Conservation (phyloP, 2,113 vertebrate genomes). For the Oryzias celebensis region DNA sequence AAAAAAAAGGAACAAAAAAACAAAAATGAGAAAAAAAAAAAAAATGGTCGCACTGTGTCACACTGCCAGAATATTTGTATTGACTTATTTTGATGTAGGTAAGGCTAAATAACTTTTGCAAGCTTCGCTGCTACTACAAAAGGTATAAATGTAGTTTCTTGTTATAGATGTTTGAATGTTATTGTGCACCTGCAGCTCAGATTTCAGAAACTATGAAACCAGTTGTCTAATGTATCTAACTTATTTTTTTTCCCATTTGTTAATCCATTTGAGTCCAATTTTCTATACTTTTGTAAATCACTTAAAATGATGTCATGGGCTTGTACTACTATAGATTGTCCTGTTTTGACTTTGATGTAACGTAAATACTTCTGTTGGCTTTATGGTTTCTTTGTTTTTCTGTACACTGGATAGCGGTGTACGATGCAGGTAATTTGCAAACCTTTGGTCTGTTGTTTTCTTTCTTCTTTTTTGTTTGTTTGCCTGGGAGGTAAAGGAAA, state of each 20-base stretch:
- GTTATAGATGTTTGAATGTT: slow-evolving; percentile 72
- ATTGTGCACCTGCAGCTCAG: slow-evolving; percentile 61
- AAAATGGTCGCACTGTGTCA: slow-evolving; percentile 61
- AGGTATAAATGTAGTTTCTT: slow-evolving; percentile 61
- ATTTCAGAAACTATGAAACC: slow-evolving; percentile 47
- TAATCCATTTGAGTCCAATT: slow-evolving; percentile 26
- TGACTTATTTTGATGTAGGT: slow-evolving; percentile 62
- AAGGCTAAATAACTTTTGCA: slow-evolving; percentile 64
- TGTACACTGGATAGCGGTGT: slow-evolving; percentile 42
- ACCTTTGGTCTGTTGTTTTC: slow-evolving; percentile 20
- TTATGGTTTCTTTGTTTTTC: not conserved
- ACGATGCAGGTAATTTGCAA: slow-evolving; percentile 50
- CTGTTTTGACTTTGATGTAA: slow-evolving; percentile 1
- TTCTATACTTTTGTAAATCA: slow-evolving; percentile 53
- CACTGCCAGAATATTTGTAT: slow-evolving; percentile 74
- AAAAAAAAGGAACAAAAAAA: slow-evolving; percentile 17
- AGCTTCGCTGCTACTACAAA: slow-evolving; percentile 70
- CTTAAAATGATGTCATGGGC: slow-evolving; percentile 59
- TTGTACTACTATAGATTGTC: slow-evolving; percentile 54
- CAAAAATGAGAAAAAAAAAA: slow-evolving; percentile 42
- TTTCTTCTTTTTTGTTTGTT: slow-evolving; percentile 3
- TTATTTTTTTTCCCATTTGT: slow-evolving; percentile 35
- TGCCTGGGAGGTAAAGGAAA: slow-evolving; percentile 44
- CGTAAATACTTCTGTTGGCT: slow-evolving; percentile 2
- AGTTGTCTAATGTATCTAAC: slow-evolving; percentile 37